Evolutionary conservation across 2,113 vertebrate genomes (phyloP).

Genomic region (Pogona vitticeps): DNA sequence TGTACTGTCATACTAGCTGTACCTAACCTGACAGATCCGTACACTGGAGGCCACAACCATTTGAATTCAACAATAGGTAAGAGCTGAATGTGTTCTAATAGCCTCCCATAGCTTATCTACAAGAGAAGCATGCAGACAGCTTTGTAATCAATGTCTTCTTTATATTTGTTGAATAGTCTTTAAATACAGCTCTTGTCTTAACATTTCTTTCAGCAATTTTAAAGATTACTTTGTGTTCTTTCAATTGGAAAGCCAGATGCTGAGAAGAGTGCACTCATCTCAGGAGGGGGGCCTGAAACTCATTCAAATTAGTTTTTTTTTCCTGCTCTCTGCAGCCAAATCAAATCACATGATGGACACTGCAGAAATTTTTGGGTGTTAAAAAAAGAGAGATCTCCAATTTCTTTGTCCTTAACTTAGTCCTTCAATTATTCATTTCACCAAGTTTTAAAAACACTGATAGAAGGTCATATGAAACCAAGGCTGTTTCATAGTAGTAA

Average conservation of each 20-base stretch:
- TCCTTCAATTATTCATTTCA: constrained; percentile 52
- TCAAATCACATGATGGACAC: constrained; percentile 56
- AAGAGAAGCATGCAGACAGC: constrained; percentile 25
- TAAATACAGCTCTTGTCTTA: constrained; percentile 41
- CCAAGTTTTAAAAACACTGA: constrained; percentile 3
- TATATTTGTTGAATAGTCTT: constrained; percentile 40
- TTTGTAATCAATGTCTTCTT: constrained; percentile 43
- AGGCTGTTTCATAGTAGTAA: not conserved
- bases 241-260: constrained; percentile 61
- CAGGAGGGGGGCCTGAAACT: constrained; percentile 43
- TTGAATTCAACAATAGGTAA: constrained; percentile 3
- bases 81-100: constrained; percentile 42
- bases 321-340: constrained; percentile 64
- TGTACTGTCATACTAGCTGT: too few relatives aligned
- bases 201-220: constrained; percentile 43
- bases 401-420: constrained; percentile 61
- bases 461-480: constrained; percentile 52
- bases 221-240: constrained; percentile 55
- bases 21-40: not conserved
- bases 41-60: not conserved
- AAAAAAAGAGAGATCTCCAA: constrained; percentile 61
- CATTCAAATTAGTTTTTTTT: constrained; percentile 53
- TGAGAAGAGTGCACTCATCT: constrained; percentile 22
- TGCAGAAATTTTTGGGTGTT: constrained; percentile 59
- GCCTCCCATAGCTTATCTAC: constrained; percentile 10